phyloP scores from a whole-genome alignment of 2,888 invertebrate species.

The Drosophila macrothrix region DNA sequence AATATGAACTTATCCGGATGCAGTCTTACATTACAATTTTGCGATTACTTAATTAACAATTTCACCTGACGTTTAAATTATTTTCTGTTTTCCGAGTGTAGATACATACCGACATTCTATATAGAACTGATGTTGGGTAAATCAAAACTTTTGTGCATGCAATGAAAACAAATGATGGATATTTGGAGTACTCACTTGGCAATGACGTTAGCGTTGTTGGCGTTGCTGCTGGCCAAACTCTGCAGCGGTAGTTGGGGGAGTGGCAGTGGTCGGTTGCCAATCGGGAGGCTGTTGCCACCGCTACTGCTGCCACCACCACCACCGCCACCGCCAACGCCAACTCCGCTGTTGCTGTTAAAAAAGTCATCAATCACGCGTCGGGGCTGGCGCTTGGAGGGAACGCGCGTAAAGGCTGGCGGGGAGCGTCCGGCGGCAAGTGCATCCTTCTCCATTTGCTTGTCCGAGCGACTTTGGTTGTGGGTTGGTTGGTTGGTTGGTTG shows the following conservation, averaged over 20 bases:
- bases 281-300: conserved; percentile 42
- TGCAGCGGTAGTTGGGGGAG: conserved; percentile 39
- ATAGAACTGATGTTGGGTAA: conserved; percentile 54
- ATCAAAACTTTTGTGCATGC: conserved; percentile 78
- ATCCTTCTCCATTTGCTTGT: conserved; percentile 83
- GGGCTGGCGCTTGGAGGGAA: conserved; percentile 91
- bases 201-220: conserved; percentile 35
- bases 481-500: conserved; percentile 36
- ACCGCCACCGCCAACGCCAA: conserved; percentile 11
- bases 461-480: conserved; percentile 66
- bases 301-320: conserved; percentile 13
- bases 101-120: conserved; percentile 4
- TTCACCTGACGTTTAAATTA: not conserved
- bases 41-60: not conserved
- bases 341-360: conserved; percentile 83
- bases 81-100: not conserved
- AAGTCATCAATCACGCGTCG: conserved; percentile 88
- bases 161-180: conserved; percentile 80
- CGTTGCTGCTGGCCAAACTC: conserved; percentile 61
- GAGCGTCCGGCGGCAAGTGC: conserved; percentile 86
- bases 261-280: conserved; percentile 66
- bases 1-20: not conserved
- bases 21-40: not conserved
- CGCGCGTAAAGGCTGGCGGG: conserved; percentile 91
- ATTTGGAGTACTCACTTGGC: conserved; percentile 74